Percentiles rank a stretch among this genome's conserved stretches.
Conservation (phyloP, 2,797 vertebrate genomes). For the Megalops cyprinoides region DNA sequence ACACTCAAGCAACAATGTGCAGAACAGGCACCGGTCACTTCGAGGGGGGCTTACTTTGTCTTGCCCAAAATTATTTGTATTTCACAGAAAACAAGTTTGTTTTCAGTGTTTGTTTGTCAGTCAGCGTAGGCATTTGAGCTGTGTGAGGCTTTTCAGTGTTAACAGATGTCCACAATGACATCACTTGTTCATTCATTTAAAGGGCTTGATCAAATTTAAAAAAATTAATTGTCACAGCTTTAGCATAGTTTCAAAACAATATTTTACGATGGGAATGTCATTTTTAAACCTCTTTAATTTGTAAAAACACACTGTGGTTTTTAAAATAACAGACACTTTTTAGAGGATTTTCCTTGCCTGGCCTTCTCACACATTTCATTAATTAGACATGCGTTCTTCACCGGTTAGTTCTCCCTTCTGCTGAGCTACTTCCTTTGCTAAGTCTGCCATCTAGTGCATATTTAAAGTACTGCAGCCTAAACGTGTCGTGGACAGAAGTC, state of each 20-base stretch:
- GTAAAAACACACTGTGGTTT: conserved; percentile 15
- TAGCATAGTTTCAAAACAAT: not conserved
- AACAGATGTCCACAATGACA: too few relatives aligned
- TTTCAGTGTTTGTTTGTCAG: too few relatives aligned
- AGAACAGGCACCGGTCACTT: not conserved
- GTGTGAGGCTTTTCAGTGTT: too few relatives aligned
- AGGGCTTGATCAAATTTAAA: not conserved
- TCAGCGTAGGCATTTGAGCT: too few relatives aligned
- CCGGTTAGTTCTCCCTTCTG: not conserved
- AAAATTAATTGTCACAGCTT: not conserved
- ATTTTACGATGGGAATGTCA: too few relatives aligned
- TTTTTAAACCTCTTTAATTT: not conserved
- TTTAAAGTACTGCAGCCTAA: conserved; percentile 7
- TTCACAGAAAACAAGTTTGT: not conserved
- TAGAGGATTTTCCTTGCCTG: not conserved
- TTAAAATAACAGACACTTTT: not conserved
- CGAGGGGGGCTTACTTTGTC: not conserved
- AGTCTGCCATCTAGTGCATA: conserved; percentile 40
- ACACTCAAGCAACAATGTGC: conserved; percentile 17
- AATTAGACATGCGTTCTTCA: not conserved
- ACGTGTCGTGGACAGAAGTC: not conserved
- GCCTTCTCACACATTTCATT: not conserved
- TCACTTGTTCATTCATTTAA: not conserved
- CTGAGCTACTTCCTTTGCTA: not conserved
- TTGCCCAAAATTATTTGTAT: too few relatives aligned